Evolutionary conservation across 92 coral and sea anemone species (phyloP).

Genomic region (Meandrina meandrites): DNA sequence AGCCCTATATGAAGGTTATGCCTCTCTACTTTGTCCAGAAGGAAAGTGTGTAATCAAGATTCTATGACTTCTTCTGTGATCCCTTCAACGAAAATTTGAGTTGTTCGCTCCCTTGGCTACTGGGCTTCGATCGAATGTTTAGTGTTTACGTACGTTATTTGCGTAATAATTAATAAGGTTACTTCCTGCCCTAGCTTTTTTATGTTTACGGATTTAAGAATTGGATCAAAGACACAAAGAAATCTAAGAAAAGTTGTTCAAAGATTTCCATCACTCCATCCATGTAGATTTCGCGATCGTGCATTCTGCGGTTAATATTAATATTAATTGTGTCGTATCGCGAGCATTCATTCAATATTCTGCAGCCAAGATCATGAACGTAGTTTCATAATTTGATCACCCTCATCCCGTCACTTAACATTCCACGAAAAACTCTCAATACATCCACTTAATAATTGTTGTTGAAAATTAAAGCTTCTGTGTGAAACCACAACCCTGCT

Average conservation of each 20-base stretch:
- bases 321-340: no score
- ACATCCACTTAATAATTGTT: no score
- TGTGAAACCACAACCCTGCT: no score
- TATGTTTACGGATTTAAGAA: not conserved
- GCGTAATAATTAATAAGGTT: no score
- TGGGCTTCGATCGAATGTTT: conserved; percentile 1
- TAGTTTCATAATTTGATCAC: no score
- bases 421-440: no score
- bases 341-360: no score
- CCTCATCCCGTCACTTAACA: no score
- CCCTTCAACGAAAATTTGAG: not conserved
- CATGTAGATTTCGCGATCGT: not conserved
- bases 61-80: not conserved
- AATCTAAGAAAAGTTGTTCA: not conserved
- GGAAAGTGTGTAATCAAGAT: not conserved
- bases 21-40: not conserved
- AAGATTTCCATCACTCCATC: not conserved
- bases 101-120: conserved; percentile 25
- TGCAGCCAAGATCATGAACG: no score
- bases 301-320: not conserved
- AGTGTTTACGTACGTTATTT: conserved; percentile 6
- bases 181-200: not conserved
- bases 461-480: no score
- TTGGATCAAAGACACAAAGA: no score
- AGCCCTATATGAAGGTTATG: not conserved